Percentiles rank a stretch among this genome's conserved stretches.
Evolutionary conservation across 1,140 invertebrate genomes (phyloP).

Genomic region (Cylas formicarius): DNA sequence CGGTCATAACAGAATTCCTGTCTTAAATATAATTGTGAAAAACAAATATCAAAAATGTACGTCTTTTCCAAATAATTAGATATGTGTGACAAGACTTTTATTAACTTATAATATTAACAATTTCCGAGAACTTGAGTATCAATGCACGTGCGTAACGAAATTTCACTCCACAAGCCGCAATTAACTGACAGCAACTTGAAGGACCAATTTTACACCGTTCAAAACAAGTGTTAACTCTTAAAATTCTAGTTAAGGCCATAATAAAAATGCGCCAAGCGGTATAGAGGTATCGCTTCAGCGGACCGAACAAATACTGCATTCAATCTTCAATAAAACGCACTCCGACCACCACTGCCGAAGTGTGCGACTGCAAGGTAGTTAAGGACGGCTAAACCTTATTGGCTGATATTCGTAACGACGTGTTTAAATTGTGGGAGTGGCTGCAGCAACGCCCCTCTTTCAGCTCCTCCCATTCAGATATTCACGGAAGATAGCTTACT

Average conservation of each 20-base stretch:
- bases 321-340: neutral
- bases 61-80: too few species aligned
- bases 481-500: slow-evolving; percentile 8
- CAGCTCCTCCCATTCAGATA: slow-evolving; percentile 17
- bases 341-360: neutral
- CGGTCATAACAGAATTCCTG: neutral
- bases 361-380: slow-evolving; percentile 24
- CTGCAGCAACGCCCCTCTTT: slow-evolving; percentile 1
- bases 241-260: slow-evolving; percentile 35
- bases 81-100: too few species aligned
- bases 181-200: slow-evolving; percentile 40
- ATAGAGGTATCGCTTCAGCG: slow-evolving; percentile 24
- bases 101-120: too few species aligned
- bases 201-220: slow-evolving; percentile 33
- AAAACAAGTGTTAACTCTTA: slow-evolving; percentile 38
- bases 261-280: slow-evolving; percentile 35
- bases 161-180: slow-evolving; percentile 26
- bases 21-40: too few species aligned
- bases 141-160: slow-evolving; percentile 12
- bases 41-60: too few species aligned
- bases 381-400: slow-evolving; percentile 26
- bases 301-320: slow-evolving; percentile 14
- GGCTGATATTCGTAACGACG: slow-evolving; percentile 26
- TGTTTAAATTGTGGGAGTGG: slow-evolving; percentile 19
- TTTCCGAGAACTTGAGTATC: slow-evolving; percentile 18